Percentiles rank a stretch among this genome's conserved stretches.
phyloP scores from a whole-genome alignment of 2,113 vertebrate genomes.

The Silurus asotus region DNA sequence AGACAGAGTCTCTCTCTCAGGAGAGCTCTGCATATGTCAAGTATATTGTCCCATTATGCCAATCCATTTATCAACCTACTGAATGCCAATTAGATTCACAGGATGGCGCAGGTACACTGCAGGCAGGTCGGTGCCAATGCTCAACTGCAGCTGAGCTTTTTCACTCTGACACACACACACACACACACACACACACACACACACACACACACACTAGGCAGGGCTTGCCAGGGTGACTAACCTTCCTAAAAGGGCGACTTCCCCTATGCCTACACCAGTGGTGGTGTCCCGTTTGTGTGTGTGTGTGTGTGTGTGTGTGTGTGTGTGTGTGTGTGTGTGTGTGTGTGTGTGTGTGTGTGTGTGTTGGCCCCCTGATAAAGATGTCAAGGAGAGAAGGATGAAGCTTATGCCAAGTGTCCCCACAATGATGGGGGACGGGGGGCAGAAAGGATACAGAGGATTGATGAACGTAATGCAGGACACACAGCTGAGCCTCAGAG shows the following conservation, averaged over 20 bases:
- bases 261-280: background rate
- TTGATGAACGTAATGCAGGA: constrained; percentile 68
- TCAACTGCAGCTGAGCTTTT: constrained; percentile 83
- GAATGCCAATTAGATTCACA: constrained; percentile 93
- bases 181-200: constrained; percentile 67
- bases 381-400: constrained; percentile 76
- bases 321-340: constrained; percentile 16
- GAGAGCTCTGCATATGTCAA: constrained; percentile 91
- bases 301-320: constrained; percentile 20
- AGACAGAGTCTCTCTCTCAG: constrained; percentile 84
- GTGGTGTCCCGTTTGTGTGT: constrained; percentile 1
- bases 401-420: constrained; percentile 82
- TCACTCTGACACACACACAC: constrained; percentile 9
- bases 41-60: constrained; percentile 92
- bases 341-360: constrained; percentile 54
- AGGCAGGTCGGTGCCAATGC: constrained; percentile 79
- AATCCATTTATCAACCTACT: constrained; percentile 90
- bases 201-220: background rate
- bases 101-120: constrained; percentile 89
- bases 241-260: constrained; percentile 74
- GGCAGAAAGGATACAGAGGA: constrained; percentile 57
- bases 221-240: constrained; percentile 58
- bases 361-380: constrained; percentile 77
- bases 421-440: constrained; percentile 71
- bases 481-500: constrained; percentile 71